These are phyloP conservation scores for Hydropotes inermis DNA, from an alignment of 2,113 vertebrate species.

Conservation along the genomic window DNA sequence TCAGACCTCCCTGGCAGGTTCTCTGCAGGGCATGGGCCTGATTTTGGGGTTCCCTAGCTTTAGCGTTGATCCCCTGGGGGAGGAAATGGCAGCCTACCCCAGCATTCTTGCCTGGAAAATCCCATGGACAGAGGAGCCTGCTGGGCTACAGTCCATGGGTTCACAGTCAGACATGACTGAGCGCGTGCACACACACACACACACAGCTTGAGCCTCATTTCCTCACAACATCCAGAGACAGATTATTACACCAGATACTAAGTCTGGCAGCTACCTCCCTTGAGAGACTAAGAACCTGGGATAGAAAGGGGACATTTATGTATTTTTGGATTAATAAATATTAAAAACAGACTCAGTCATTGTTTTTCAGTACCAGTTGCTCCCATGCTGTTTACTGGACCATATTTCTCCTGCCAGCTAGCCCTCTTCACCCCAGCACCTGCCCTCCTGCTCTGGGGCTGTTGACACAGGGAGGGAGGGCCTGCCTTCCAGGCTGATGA, in stretches of 20 bases:
- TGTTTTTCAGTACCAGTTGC: neutral
- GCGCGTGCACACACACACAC: neutral
- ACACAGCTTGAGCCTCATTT: neutral
- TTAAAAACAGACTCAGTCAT: neutral
- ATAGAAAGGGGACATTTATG: slow-evolving; percentile 30
- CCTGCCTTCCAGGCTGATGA: neutral
- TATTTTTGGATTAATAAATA: slow-evolving; percentile 72
- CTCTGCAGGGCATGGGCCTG: neutral
- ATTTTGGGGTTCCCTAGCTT: neutral
- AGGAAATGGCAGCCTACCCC: neutral
- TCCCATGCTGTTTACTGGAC: neutral
- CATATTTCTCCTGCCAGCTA: neutral
- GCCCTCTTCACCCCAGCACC: neutral
- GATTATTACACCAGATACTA: neutral
- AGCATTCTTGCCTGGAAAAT: neutral
- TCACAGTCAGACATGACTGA: neutral
- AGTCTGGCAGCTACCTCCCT: neutral
- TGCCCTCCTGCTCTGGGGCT: neutral
- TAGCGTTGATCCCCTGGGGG: neutral
- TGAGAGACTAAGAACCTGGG: slow-evolving; percentile 8
- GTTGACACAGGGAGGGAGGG: neutral
- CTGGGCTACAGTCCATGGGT: neutral
- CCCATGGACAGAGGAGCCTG: neutral
- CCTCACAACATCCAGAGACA: neutral
- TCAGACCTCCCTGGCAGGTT: neutral